These are phyloP conservation scores for Helicoverpa armigera DNA, from an alignment of 1,140 invertebrate species.

Conservation along the genomic window DNA sequence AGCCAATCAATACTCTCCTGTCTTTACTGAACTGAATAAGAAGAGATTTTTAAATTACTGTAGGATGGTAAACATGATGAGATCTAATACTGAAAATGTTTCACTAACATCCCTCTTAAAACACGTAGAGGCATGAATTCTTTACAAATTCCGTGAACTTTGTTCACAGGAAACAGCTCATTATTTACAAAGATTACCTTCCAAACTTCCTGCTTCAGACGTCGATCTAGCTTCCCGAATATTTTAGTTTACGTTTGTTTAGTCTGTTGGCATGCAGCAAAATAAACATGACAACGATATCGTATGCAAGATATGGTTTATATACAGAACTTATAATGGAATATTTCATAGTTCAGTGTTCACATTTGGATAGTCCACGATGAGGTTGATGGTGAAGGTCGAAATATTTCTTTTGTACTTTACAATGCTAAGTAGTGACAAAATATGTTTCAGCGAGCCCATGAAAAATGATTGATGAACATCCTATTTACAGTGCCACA, in stretches of 20 bases:
- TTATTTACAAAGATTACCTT: slow-evolving; percentile 3
- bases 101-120: no score
- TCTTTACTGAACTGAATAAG: no score
- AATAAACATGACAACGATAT: neutral
- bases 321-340: neutral
- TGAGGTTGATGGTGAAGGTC: neutral
- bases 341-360: neutral
- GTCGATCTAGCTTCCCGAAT: neutral
- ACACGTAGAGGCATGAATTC: neutral
- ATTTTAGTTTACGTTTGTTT: neutral
- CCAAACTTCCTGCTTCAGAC: slow-evolving; percentile 3
- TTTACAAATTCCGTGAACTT: neutral
- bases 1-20: no score
- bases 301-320: neutral
- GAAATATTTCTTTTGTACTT: neutral
- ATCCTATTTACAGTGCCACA: slow-evolving; percentile 10
- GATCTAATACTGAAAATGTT: no score
- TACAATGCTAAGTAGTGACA: neutral
- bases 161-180: neutral
- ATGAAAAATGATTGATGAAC: neutral
- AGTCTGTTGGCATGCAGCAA: neutral
- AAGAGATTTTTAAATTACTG: no score
- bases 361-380: neutral
- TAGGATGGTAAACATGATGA: no score
- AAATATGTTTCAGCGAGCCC: neutral